Conservation (phyloP, 2,888 invertebrate genomes). For the Marronus borbonicus region DNA sequence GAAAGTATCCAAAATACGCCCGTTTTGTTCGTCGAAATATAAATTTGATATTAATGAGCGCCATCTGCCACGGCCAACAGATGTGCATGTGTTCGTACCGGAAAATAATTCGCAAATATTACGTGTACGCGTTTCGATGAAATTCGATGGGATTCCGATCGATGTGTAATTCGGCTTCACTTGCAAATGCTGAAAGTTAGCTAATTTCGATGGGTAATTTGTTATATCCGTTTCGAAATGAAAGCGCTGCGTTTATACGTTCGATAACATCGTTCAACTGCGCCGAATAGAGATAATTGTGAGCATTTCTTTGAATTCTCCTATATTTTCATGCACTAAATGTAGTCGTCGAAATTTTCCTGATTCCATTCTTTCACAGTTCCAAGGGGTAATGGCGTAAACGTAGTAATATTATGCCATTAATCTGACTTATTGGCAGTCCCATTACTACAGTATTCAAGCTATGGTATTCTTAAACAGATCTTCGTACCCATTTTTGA, state of each 20-base stretch:
- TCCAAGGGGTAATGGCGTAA: background rate
- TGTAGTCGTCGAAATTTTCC: too few relatives aligned
- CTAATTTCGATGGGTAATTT: background rate
- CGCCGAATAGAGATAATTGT: too few relatives aligned
- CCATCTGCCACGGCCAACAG: slow-evolving; percentile 35
- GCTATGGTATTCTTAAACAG: background rate
- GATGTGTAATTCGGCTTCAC: background rate
- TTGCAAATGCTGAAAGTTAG: background rate
- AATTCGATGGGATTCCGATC: background rate
- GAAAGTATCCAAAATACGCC: slow-evolving; percentile 34
- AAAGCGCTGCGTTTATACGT: too few relatives aligned
- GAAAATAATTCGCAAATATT: background rate
- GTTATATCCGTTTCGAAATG: background rate
- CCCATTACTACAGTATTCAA: background rate
- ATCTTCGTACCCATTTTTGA: background rate
- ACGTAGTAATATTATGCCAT: background rate
- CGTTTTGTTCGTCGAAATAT: slow-evolving; percentile 32
- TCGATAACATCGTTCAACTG: too few relatives aligned
- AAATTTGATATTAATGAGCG: slow-evolving; percentile 38
- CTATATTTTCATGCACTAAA: too few relatives aligned
- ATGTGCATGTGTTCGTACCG: background rate
- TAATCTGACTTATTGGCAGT: background rate
- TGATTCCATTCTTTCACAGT: too few relatives aligned
- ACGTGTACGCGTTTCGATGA: background rate
- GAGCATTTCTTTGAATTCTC: too few relatives aligned